phyloP scores from a whole-genome alignment of 2,113 vertebrate genomes.

The Anoura caudifer region DNA sequence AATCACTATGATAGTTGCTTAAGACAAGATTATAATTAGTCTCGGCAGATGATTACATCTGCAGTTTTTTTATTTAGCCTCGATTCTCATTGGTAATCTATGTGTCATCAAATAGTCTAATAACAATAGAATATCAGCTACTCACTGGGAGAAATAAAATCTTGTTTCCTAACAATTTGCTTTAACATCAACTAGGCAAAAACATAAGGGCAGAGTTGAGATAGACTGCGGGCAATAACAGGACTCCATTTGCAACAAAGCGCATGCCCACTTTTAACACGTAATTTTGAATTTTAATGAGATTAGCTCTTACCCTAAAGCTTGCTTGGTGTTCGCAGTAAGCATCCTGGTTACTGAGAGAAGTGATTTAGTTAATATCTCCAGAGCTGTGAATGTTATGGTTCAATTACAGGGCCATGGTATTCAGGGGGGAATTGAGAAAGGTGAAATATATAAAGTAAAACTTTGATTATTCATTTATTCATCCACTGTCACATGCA shows the following conservation, averaged over 20 bases:
- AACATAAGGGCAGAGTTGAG: not conserved
- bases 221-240: not conserved
- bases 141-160: not conserved
- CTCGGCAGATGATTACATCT: constrained; percentile 1
- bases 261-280: not conserved
- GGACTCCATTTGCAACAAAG: not conserved
- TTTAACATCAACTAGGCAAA: not conserved
- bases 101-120: not conserved
- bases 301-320: not conserved
- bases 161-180: not conserved
- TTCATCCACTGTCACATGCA: not conserved
- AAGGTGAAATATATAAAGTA: not conserved
- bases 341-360: not conserved
- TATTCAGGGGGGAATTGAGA: not conserved
- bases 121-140: not conserved
- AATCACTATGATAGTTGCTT: not conserved
- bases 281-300: not conserved
- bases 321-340: not conserved
- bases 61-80: not conserved
- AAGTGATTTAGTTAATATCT: not conserved
- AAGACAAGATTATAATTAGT: not conserved
- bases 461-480: not conserved
- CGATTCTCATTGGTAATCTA: not conserved
- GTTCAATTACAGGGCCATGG: not conserved
- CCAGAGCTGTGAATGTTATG: not conserved